Conservation (phyloP, 2,888 invertebrate species). For the Lasioglossum marginatum region DNA sequence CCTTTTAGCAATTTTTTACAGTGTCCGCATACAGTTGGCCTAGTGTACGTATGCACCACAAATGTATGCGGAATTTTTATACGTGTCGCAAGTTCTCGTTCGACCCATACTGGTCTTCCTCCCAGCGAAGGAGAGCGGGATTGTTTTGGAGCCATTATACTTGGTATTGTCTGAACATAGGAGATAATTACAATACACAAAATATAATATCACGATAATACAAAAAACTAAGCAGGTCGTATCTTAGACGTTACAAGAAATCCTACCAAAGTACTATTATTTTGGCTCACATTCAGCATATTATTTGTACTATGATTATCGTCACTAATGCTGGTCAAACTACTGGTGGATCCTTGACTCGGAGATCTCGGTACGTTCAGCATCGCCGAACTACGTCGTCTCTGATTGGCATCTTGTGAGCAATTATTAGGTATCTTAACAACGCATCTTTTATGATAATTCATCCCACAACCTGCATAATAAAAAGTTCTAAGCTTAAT, state of each 20-base stretch:
- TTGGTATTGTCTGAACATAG: constrained; percentile 78
- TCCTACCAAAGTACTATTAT: constrained; percentile 92
- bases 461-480: constrained; percentile 95
- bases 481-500: constrained; percentile 9
- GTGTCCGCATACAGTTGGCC: constrained; percentile 97
- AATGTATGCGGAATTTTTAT: constrained; percentile 97
- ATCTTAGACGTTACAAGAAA: constrained; percentile 60
- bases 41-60: constrained; percentile 97
- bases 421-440: constrained; percentile 99
- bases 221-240: constrained; percentile 24
- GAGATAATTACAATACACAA: constrained; percentile 25
- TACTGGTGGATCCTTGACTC: constrained; percentile 90
- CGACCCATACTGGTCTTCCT: constrained; percentile 89
- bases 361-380: constrained; percentile 87
- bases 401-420: constrained; percentile 85
- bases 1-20: constrained; percentile 98
- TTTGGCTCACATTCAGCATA: constrained; percentile 84
- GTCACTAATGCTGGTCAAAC: constrained; percentile 87
- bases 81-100: constrained; percentile 88
- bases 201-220: constrained; percentile 17
- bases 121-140: constrained; percentile 90
- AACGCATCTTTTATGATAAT: constrained; percentile 99
- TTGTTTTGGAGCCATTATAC: constrained; percentile 85
- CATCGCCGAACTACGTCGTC: constrained; percentile 81
- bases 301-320: constrained; percentile 85